phyloP scores from a whole-genome alignment of 2,113 vertebrate species.

The Leuciscus idus region DNA sequence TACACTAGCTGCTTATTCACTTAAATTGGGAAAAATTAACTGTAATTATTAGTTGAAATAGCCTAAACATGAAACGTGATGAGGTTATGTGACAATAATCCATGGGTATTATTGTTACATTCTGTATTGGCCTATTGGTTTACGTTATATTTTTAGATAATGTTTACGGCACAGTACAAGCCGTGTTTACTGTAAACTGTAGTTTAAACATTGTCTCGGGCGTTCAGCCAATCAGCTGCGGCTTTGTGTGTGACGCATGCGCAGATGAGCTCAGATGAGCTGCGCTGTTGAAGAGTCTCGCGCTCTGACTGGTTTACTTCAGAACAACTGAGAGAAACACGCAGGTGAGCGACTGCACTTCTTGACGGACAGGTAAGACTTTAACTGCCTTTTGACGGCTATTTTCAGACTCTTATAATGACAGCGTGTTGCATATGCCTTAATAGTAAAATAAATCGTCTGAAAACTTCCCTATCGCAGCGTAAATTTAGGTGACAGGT shows the following conservation, averaged over 20 bases:
- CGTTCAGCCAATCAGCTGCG: conserved; percentile 29
- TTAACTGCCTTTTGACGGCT: neutral
- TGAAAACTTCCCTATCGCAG: neutral
- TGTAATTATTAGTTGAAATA: too few species aligned
- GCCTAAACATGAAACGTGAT: neutral
- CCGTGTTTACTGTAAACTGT: neutral
- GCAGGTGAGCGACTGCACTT: conserved; percentile 5
- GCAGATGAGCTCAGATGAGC: conserved; percentile 13
- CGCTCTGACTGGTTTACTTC: neutral
- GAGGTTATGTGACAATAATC: neutral
- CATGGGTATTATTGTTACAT: neutral
- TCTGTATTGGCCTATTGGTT: neutral
- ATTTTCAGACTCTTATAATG: neutral
- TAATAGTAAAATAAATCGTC: neutral
- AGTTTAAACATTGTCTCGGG: too few species aligned
- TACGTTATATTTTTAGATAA: too few species aligned
- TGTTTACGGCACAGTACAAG: neutral
- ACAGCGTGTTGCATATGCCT: neutral
- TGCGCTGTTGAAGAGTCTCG: neutral
- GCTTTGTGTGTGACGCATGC: neutral
- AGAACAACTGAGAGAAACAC: neutral
- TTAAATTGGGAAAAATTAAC: too few species aligned
- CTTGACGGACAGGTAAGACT: conserved; percentile 9
- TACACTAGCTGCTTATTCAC: neutral
- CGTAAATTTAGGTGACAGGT: neutral